Base-by-base conservation (phyloP, 2,113 vertebrate species). In the Istiophorus platypterus region DNA sequence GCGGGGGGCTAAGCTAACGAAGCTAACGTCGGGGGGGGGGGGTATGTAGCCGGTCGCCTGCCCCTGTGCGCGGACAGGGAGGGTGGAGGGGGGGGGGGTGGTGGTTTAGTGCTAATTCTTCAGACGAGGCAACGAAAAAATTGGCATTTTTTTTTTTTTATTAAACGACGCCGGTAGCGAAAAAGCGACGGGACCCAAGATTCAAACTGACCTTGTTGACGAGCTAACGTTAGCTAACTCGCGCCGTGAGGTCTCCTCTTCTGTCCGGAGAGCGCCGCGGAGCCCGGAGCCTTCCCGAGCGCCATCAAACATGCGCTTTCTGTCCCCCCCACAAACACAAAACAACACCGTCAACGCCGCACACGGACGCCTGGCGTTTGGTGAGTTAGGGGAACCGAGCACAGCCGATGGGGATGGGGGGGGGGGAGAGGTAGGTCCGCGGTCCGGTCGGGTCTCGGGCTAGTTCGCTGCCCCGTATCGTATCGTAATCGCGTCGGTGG, bases 191-290 rank as follows among this genome's bases (percentile, higher is more conserved):
- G 5, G 81, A 87, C 26, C 29, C 42, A 42, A 78, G 78, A 85
- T 51, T 74, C 70, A 93, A 90, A 92, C 93, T 94, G 93, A 94
- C 93, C 93, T 94, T 94, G 93, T 93, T 93, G 90, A 89, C 90
- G 91, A 90, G 93, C 92, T 92, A 91, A 87, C 89, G 85, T 90
- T 88, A 91, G 92, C 92, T 85, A 80, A 73, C 84, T 81, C 82
- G 88, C 80, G 75, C 88, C 64, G 85, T 82, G 59, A 84, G 57
- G 88, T 87, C 86, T 90, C 86, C 91, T 90, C 89, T 90, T 85
- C 63, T 65, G 56, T 45, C 73, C 83, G 66, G 79, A 80, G 80
- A 89, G 72, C 85, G 73, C 88, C 63, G 88, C 83, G 74, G 75
- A 87, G 67, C 78, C 84, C 83, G 74, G 75, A 87, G 67, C 78